Evolutionary conservation across 2,113 vertebrate genomes (phyloP), one percentile per base, ranked within the genome.

Genomic region (Girardinichthys multiradiatus): DNA sequence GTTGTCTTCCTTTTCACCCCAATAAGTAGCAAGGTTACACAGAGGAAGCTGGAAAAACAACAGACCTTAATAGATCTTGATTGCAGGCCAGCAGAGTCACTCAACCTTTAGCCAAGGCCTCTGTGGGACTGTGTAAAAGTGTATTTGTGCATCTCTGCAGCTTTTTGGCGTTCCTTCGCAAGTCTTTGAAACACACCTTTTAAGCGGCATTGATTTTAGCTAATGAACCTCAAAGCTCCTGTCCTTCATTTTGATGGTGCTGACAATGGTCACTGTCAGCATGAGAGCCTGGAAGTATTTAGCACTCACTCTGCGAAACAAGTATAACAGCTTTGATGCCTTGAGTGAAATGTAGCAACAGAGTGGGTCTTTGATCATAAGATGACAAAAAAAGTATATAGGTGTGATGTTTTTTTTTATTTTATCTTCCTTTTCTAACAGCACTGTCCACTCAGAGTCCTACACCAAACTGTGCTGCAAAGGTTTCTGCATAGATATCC

Each of bases 401-500:
- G n/a, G 37, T 59, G 13, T 66, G 58, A 78, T 70, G 0, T 45
- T 77, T 65, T 75, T 69, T 65, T 63, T 64, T 2, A 31, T 24
- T 37, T n/a, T 64, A 11, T 45, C 26, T 66, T 11, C 0, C 14
- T 57, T 24, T 58, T 31, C 19, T 45, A 27, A 3, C 89, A 95
- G 93, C 11, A 81, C 87, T 0, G 92, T 93, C 31, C 87, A 91
- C 28, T 70, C 93, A 0, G 96, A 97, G 78, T 95, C 98, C 27
- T 99, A 99, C 92, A 97, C 95, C 87, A 99, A 99, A 83, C 93
- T 99, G 39, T 99, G 98, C 90, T 99, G 98, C 78, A 99, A 99
- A 81, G 98, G 98, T 29, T 99, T 99, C 94, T 99, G 98, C 92
- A 99, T 99, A 0, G 98, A 99, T 90, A 99, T 98, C 90, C 94